Conservation (phyloP, 2,797 vertebrate species). For the Mallotus villosus region DNA sequence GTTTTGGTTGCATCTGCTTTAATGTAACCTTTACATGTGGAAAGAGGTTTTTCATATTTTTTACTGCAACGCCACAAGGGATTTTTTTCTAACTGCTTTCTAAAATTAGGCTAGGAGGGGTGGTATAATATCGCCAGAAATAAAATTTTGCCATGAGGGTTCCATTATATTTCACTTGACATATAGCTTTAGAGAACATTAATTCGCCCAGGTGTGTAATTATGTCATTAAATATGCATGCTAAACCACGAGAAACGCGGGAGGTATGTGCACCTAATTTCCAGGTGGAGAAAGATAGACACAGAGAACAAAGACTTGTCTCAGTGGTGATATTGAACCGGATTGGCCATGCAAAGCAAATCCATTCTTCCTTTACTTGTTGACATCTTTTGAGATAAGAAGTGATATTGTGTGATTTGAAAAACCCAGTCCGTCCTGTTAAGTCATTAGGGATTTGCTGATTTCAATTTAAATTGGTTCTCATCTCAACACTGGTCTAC, state of each 20-base stretch:
- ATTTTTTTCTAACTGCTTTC: background rate
- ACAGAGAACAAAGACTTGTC: background rate
- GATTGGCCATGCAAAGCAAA: background rate
- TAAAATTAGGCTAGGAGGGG: background rate
- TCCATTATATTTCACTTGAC: slow-evolving; percentile 22
- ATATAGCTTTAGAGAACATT: slow-evolving; percentile 23
- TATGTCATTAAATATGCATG: slow-evolving; percentile 28
- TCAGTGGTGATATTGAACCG: background rate
- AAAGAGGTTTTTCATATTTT: background rate
- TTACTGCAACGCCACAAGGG: background rate
- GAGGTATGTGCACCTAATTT: background rate
- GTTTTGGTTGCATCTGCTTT: background rate
- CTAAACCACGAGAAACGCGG: background rate
- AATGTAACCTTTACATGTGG: too few relatives aligned
- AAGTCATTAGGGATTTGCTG: background rate
- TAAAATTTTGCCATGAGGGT: slow-evolving; percentile 28
- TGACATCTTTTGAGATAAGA: background rate
- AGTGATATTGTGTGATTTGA: background rate
- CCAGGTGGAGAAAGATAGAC: background rate
- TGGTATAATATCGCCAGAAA: slow-evolving; percentile 25
- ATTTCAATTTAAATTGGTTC: too few relatives aligned
- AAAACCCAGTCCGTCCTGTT: background rate
- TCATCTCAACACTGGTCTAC: too few relatives aligned
- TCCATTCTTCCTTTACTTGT: background rate
- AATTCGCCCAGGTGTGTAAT: slow-evolving; percentile 15